phyloP scores from a whole-genome alignment of 2,797 vertebrate genomes.

The Buceros bicornis region DNA sequence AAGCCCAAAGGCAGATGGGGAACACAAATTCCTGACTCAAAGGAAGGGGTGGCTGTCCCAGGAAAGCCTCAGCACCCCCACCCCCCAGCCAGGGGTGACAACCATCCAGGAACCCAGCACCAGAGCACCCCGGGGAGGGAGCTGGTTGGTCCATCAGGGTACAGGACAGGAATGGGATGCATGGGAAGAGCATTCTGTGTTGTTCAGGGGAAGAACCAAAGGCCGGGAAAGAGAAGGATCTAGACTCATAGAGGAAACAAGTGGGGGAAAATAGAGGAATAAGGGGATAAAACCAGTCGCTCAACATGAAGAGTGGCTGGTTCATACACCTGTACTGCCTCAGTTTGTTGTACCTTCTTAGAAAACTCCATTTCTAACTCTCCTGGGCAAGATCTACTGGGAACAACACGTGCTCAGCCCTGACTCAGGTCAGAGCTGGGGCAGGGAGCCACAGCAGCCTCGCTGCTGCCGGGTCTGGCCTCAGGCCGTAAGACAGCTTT shows the following conservation, averaged over 20 bases:
- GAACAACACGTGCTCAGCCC: not conserved
- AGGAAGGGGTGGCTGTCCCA: not conserved
- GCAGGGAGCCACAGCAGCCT: not conserved
- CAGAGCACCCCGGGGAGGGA: not conserved
- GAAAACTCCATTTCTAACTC: not conserved
- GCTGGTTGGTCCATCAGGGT: not conserved
- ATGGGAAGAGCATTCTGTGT: not conserved
- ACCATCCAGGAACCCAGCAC: not conserved
- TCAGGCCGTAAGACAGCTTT: not conserved
- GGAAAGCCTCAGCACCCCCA: not conserved
- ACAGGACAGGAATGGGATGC: accelerated
- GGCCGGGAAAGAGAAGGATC: not conserved
- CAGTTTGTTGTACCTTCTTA: not conserved
- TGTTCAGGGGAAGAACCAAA: not conserved
- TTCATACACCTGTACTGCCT: not conserved
- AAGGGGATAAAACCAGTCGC: not conserved
- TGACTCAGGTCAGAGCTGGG: accelerated
- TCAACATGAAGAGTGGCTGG: not conserved
- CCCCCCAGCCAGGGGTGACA: not conserved
- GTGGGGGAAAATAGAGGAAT: not conserved
- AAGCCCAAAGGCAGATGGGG: not conserved
- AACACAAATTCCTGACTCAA: accelerated
- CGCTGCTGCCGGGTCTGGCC: not conserved
- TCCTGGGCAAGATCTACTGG: not conserved
- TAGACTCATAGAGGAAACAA: not conserved